Conservation (phyloP, 1,140 invertebrate genomes). For the Eupristina koningsbergeri region DNA sequence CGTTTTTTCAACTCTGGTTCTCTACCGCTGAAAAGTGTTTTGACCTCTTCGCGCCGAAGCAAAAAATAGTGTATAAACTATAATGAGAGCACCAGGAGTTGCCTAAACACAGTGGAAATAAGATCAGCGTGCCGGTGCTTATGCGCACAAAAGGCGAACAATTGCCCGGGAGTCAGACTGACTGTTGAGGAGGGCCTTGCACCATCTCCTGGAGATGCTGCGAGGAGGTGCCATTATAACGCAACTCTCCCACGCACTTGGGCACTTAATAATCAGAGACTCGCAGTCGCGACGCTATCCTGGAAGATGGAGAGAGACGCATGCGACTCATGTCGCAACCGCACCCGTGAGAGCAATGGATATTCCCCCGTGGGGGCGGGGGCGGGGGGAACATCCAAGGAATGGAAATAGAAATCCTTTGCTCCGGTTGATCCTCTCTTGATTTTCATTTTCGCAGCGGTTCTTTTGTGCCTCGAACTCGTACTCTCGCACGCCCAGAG, state of each 20-base stretch:
- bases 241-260: slow-evolving; percentile 22
- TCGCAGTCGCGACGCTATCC: background rate
- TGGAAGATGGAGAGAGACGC: background rate
- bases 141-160: too few relatives aligned
- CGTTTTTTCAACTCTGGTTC: too few relatives aligned
- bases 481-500: background rate
- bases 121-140: background rate
- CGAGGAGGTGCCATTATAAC: background rate
- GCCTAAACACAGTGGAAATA: background rate
- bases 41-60: background rate
- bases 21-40: background rate
- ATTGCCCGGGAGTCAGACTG: background rate
- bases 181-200: too few relatives aligned
- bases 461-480: background rate
- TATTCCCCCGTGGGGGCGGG: too few relatives aligned
- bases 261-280: background rate
- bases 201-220: slow-evolving; percentile 35
- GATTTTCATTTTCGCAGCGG: background rate
- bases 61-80: background rate
- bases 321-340: background rate
- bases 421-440: background rate
- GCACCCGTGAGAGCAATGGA: background rate
- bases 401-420: slow-evolving; percentile 11
- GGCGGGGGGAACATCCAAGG: too few relatives aligned
- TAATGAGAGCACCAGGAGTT: background rate